These are phyloP conservation scores for Zaprionus lineosus DNA, from an alignment of 2,888 invertebrate species.

Conservation along the genomic window DNA sequence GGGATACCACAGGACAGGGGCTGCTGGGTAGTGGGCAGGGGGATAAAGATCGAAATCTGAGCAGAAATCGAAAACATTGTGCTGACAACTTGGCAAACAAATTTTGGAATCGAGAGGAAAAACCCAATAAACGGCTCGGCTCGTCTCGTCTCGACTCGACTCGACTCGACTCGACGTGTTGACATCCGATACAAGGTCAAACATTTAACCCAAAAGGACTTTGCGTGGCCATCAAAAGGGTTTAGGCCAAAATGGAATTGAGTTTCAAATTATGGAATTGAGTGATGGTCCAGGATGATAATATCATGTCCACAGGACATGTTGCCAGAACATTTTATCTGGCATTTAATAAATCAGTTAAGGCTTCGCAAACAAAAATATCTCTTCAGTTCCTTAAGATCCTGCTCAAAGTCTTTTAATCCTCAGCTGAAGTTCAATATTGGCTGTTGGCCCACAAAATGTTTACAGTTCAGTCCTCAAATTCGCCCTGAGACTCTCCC, in stretches of 20 bases:
- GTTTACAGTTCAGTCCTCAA: too few species aligned
- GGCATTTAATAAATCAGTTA: too few species aligned
- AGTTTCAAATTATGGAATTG: slow-evolving; percentile 64
- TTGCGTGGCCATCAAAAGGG: slow-evolving; percentile 20
- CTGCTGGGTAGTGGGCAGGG: neutral
- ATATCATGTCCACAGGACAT: too few species aligned
- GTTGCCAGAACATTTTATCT: too few species aligned
- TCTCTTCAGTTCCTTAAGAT: neutral
- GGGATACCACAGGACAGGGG: too few species aligned
- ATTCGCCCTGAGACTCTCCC: neutral
- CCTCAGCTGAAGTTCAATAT: slow-evolving; percentile 7
- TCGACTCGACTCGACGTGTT: too few species aligned
- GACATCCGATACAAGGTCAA: slow-evolving; percentile 59
- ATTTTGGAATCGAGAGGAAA: slow-evolving; percentile 41
- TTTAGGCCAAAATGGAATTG: slow-evolving; percentile 41
- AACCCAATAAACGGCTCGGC: neutral
- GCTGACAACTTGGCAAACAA: slow-evolving; percentile 72
- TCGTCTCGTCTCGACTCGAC: too few species aligned
- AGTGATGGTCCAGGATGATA: slow-evolving; percentile 38
- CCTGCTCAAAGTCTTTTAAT: neutral
- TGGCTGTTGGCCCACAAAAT: slow-evolving; percentile 9
- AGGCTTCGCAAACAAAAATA: neutral
- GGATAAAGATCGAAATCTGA: slow-evolving; percentile 35
- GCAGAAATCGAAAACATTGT: slow-evolving; percentile 42
- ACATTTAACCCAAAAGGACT: slow-evolving; percentile 46